Percentiles rank a stretch among this genome's conserved stretches.
These are phyloP conservation scores for Siderastrea radians DNA, from an alignment of 92 coral and sea anemone species.

Conservation along the genomic window DNA sequence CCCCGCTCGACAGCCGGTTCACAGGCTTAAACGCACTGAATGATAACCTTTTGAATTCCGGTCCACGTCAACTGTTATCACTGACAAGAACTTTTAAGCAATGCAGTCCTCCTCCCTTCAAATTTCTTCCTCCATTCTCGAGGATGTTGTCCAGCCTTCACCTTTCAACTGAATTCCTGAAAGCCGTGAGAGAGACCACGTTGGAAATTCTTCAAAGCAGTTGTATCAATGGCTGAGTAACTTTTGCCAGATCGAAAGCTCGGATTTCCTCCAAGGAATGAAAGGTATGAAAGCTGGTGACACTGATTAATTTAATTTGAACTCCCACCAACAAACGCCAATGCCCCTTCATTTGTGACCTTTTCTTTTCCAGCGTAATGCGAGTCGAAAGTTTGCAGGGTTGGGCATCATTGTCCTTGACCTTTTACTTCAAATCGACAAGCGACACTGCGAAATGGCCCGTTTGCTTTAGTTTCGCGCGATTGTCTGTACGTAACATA, in stretches of 20 bases:
- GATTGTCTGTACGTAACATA: too few relatives aligned
- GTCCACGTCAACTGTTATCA: too few relatives aligned
- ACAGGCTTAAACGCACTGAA: too few relatives aligned
- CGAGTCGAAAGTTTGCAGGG: neutral
- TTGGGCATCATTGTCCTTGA: neutral
- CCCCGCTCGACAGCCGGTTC: too few relatives aligned
- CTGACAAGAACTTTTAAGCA: too few relatives aligned
- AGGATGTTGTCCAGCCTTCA: neutral
- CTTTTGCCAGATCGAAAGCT: neutral
- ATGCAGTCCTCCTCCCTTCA: neutral
- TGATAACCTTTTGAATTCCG: too few relatives aligned
- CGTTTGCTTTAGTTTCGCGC: too few relatives aligned
- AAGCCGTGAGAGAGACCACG: neutral
- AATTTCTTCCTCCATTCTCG: neutral
- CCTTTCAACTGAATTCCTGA: neutral
- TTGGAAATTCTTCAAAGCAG: neutral
- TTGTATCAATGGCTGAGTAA: neutral
- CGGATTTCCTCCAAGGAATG: slow-evolving; percentile 4
- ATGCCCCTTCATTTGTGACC: neutral
- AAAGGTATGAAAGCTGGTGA: slow-evolving; percentile 7
- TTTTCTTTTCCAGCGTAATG: neutral
- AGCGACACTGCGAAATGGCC: too few relatives aligned
- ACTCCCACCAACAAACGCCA: neutral
- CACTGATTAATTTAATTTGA: neutral
- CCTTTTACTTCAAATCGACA: neutral